Base-by-base conservation (phyloP, 2,888 invertebrate genomes). In the Serripes groenlandicus region DNA sequence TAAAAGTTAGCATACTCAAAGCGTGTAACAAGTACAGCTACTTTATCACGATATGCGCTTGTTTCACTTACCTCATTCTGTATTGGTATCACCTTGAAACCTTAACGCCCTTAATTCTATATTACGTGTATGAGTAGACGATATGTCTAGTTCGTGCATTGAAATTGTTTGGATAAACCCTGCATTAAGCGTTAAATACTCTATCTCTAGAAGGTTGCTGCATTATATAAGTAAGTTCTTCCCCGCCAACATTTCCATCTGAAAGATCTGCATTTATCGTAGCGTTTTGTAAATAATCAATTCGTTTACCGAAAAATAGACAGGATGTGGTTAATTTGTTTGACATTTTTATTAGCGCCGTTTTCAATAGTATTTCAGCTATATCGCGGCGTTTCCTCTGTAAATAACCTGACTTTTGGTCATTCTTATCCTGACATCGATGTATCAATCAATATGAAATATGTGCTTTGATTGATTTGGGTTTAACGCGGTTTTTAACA, bases 1-100 rank as follows among this genome's bases (percentile, higher is more conserved):
- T 93, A 93, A 15, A 92, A 83, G 76, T 93, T 93, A n/a, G 90
- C 93, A 83, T 92, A 93, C 75, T 93, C 93, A 66, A 91, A 91
- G 7, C 93, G 81, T 23, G 86, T 83, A 0, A 91, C 83, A 26
- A 91, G 88, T 28, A 93, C 80, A 9, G 92, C 79, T 5, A 56
- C 32, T 56, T 71, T 85, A 28, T 82, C 80, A 15, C 37, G 42
- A 23, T 26, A 42, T 34, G 28, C 15, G 18, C 30, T 26, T 3
- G 49, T 4, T 21, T 68, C 49, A 21, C 26, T 18, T 4, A 9
- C 37, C 11, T 23, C 18, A 3, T 32, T 34, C 3, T 18, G 15
- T 21, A 5, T 5, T 2, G 34, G n/a, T 2, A 32, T 34, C 2
- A 62, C 62, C n/a, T 23, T 42, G 4, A 76, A 37, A 26, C 54